Evolutionary conservation across 2,113 vertebrate species (phyloP), one percentile per base, ranked within the genome.

Genomic region (Thamnophis sirtalis): DNA sequence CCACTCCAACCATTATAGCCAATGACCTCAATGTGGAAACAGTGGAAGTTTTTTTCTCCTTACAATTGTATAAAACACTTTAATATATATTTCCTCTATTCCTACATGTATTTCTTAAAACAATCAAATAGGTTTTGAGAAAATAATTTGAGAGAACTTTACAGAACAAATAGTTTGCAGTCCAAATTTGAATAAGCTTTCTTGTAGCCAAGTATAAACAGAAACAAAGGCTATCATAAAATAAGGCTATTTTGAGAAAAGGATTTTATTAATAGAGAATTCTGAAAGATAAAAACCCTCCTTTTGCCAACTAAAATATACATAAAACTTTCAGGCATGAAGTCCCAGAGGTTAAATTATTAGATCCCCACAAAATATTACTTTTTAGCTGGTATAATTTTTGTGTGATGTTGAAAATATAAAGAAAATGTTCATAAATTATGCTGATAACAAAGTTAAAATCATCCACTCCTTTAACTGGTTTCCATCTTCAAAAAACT

Each of bases 191-290:
- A 56, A 87, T 9, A 53, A 24, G 48, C 5, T 1, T 38, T 88
- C 73, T 51, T 63, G 50, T 3, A 60, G 58, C 58, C n/a, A 2
- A 0, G 3, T 17, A 55, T 24, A n/a, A 85, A 50, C 17, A 21
- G 7, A 0, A 0, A 10, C 0, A 0, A 19, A 50, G 24, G 43
- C 9, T 5, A 48, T 68, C 9, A n/a, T 0, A 1, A 43, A 43
- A 80, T 11, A 56, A 13, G 2, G 26, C 55, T 6, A 19, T 1
- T 10, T 33, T 9, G 68, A 19, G 3, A 55, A 86, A 33, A 1
- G 43, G 10, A 50, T 1, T 0, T 90, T 38, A 84, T 17, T 56
- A 38, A 58, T 26, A 4, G 22, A 84, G 48, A 56, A 3, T 3
- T 38, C 24, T 84, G 63, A 51, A 13, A 68, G 60, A 33, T 15